These are phyloP conservation scores for Rhabdomys pumilio DNA, from an alignment of 2,797 vertebrate species.

Conservation along the genomic window DNA sequence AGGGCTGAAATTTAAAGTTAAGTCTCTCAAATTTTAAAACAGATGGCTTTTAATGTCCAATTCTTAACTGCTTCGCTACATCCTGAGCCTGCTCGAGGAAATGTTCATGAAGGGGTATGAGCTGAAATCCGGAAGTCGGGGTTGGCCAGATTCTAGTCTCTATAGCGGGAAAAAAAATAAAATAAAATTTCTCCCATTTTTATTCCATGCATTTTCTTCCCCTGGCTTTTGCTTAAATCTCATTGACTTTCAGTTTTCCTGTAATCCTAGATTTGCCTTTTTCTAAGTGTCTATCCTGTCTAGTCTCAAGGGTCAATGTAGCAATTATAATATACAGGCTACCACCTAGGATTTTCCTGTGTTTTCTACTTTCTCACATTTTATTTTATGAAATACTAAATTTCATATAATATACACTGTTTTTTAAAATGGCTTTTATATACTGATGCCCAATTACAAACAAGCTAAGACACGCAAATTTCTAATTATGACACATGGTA, in stretches of 20 bases:
- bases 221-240: neutral
- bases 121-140: neutral
- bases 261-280: neutral
- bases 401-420: neutral
- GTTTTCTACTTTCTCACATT: slow-evolving; percentile 7
- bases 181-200: neutral
- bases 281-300: neutral
- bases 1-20: slow-evolving; percentile 16
- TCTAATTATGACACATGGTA: neutral
- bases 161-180: neutral
- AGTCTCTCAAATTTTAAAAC: slow-evolving; percentile 23
- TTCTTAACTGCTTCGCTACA: neutral
- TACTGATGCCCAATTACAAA: neutral
- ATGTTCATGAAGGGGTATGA: neutral
- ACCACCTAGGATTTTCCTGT: neutral
- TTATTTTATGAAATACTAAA: slow-evolving; percentile 18
- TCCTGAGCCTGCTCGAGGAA: neutral
- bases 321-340: neutral
- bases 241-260: neutral
- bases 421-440: neutral
- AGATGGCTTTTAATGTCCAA: slow-evolving; percentile 9
- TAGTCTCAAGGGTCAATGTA: neutral
- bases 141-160: neutral
- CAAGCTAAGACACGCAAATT: slow-evolving; percentile 15
- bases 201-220: neutral